These are phyloP conservation scores for Chirona hameri DNA, from an alignment of 2,888 invertebrate species.

Conservation along the genomic window DNA sequence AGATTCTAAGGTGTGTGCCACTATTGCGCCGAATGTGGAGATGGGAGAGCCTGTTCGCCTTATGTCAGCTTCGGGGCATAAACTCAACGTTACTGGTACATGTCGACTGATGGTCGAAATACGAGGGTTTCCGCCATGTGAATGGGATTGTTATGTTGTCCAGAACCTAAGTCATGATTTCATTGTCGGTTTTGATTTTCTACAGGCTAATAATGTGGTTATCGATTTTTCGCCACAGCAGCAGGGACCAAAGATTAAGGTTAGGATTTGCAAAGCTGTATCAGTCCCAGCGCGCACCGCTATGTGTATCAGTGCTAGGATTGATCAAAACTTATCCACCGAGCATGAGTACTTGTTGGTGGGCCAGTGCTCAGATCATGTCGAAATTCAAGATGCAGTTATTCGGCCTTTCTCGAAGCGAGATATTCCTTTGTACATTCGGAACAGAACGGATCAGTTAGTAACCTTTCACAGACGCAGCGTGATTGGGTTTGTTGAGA, in stretches of 20 bases:
- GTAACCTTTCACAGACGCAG: neutral
- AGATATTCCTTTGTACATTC: neutral
- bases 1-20: neutral
- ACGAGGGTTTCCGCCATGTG: too few species aligned
- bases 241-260: neutral
- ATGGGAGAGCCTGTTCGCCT: neutral
- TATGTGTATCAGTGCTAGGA: too few species aligned
- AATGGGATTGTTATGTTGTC: too few species aligned
- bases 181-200: neutral
- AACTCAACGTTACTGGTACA: neutral
- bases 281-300: too few species aligned
- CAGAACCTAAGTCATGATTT: too few species aligned
- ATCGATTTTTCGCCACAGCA: neutral
- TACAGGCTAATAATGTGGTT: neutral
- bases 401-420: neutral
- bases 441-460: neutral
- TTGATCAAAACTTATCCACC: neutral
- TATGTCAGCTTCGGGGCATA: neutral
- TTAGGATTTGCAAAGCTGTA: neutral
- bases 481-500: neutral
- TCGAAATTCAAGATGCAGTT: neutral
- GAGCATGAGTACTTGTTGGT: neutral
- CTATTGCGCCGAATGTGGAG: neutral
- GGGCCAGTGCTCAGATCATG: neutral
- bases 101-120: neutral